Percentiles rank a stretch among this genome's conserved stretches.
phyloP scores from a whole-genome alignment of 2,888 invertebrate species.

The Pristionchus mayeri region DNA sequence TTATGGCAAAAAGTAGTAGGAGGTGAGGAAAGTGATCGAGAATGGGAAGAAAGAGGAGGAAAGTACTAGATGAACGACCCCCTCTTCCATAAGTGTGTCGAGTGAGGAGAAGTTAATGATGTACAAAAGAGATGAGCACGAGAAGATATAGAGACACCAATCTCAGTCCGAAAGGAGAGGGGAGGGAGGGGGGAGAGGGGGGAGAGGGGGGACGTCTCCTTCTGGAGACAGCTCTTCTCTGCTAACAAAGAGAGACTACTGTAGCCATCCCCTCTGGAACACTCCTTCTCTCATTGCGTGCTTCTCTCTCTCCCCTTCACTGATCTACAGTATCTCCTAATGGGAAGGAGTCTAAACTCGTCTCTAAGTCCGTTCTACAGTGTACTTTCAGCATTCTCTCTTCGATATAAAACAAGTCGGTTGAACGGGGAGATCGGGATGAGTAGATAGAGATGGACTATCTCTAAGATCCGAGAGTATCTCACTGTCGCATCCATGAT shows the following conservation, averaged over 20 bases:
- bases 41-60: background rate
- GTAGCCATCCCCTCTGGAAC: no score
- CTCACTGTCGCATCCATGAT: background rate
- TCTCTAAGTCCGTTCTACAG: background rate
- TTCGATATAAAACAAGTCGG: constrained; percentile 12
- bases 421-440: constrained; percentile 17
- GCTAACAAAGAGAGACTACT: no score
- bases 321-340: no score
- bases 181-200: background rate
- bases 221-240: no score
- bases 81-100: constrained; percentile 28
- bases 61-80: constrained; percentile 11
- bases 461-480: constrained; percentile 29
- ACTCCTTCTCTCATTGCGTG: background rate
- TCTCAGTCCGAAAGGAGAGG: no score
- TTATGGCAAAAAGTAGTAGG: constrained; percentile 14
- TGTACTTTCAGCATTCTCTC: constrained; percentile 5
- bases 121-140: constrained; percentile 15
- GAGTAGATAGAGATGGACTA: constrained; percentile 23
- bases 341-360: background rate
- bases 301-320: background rate
- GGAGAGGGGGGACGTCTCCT: no score
- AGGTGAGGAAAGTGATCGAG: background rate
- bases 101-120: constrained; percentile 7
- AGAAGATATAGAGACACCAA: background rate